Conservation (phyloP, 2,113 vertebrate genomes). For the Xiphophorus maculatus region DNA sequence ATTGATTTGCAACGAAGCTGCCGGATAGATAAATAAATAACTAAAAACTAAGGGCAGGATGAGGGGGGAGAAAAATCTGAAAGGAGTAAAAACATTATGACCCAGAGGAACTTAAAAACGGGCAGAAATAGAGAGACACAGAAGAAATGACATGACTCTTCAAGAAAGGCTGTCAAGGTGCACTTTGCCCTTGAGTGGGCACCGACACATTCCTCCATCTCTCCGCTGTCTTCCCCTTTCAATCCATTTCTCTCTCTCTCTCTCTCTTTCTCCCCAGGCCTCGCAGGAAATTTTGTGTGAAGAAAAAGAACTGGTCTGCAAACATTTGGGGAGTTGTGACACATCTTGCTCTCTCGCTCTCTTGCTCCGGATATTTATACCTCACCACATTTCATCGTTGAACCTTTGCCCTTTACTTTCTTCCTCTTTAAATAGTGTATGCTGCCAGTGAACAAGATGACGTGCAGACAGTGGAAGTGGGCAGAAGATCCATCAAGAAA, state of each 20-base stretch:
- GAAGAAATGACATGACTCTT: conserved; percentile 21
- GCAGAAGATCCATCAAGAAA: neutral
- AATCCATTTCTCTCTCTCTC: conserved; percentile 42
- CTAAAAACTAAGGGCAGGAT: conserved; percentile 2
- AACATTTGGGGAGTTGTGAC: conserved; percentile 37
- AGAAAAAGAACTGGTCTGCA: conserved; percentile 48
- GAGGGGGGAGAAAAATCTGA: neutral
- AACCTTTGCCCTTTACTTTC: conserved; percentile 17
- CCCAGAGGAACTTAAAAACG: neutral
- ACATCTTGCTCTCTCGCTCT: conserved; percentile 35
- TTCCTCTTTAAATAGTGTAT: neutral
- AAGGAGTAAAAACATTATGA: neutral
- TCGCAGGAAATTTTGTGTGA: conserved; percentile 40
- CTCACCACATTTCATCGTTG: neutral
- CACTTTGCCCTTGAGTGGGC: conserved; percentile 70
- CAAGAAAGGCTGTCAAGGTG: conserved; percentile 54
- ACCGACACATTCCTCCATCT: conserved; percentile 49
- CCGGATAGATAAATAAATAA: neutral
- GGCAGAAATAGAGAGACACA: neutral
- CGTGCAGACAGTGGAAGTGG: neutral
- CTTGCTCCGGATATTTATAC: conserved; percentile 49
- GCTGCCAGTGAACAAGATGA: neutral
- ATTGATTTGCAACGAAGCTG: no score
- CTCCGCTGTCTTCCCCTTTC: conserved; percentile 25
- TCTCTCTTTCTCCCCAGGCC: conserved; percentile 43